Conservation (phyloP, 1,140 invertebrate species). For the Papilio aristodemus region DNA sequence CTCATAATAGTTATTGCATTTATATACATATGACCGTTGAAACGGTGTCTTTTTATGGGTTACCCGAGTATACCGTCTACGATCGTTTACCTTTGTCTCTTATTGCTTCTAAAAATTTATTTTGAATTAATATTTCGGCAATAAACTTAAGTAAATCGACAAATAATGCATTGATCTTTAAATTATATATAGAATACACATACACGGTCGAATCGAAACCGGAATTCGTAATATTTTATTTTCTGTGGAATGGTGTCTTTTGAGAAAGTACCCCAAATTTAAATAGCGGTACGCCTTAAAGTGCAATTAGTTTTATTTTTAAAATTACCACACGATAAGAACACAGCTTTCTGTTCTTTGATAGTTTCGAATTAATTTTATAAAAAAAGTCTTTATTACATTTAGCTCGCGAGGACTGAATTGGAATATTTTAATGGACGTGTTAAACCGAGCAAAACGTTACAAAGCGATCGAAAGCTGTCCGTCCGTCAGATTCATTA, state of each 20-base stretch:
- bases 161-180: neutral
- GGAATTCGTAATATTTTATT: constrained; percentile 35
- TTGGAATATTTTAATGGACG: constrained; percentile 52
- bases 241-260: constrained; percentile 35
- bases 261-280: constrained; percentile 56
- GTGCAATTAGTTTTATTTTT: constrained; percentile 46
- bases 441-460: constrained; percentile 53
- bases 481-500: constrained; percentile 56
- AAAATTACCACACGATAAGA: constrained; percentile 27
- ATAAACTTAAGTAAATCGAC: neutral
- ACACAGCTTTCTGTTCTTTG: constrained; percentile 41
- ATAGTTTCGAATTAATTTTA: constrained; percentile 42
- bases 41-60: constrained; percentile 19
- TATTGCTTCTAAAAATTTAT: neutral
- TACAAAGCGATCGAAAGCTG: constrained; percentile 57
- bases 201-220: constrained; percentile 6
- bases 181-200: neutral
- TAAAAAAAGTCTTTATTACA: constrained; percentile 36
- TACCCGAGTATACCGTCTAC: neutral
- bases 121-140: neutral
- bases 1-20: constrained; percentile 43
- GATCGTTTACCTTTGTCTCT: neutral
- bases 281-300: constrained; percentile 44
- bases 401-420: constrained; percentile 43
- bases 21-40: constrained; percentile 23